Evolutionary conservation across 2,888 invertebrate species (phyloP).

Genomic region (Ashinkailepas kermadecensis): DNA sequence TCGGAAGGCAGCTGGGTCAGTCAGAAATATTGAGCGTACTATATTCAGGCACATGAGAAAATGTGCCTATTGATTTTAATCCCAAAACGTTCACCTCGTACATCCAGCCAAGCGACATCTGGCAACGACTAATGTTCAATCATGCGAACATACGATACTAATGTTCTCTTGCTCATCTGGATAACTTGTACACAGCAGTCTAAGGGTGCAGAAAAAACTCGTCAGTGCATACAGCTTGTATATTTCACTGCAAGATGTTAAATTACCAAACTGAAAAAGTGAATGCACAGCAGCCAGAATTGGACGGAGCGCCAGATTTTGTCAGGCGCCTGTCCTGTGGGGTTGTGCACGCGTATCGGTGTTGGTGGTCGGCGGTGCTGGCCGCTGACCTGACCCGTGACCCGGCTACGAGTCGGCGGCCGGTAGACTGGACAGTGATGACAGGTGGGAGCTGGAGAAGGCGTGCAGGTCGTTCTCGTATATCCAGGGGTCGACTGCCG

Average conservation of each 20-base stretch:
- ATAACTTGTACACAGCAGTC: no score
- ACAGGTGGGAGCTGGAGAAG: slow-evolving; percentile 27
- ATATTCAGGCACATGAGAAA: no score
- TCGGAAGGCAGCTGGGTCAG: no score
- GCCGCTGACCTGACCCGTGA: neutral
- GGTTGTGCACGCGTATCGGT: neutral
- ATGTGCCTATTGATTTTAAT: no score
- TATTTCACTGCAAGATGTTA: slow-evolving; percentile 10
- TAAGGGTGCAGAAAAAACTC: no score
- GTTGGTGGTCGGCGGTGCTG: neutral
- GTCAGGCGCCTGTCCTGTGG: neutral
- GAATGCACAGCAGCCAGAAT: no score
- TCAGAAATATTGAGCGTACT: no score
- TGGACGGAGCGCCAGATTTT: neutral
- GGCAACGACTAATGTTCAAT: no score
- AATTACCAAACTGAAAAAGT: neutral
- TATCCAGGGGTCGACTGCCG: slow-evolving; percentile 43
- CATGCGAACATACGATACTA: no score
- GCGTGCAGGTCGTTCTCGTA: slow-evolving; percentile 23
- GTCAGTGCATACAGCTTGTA: neutral
- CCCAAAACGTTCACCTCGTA: no score
- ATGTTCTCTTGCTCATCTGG: neutral
- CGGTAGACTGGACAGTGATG: neutral
- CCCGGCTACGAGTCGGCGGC: neutral
- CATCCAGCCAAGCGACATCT: no score